Conservation (phyloP, 23 tunicate species). For the Styela plicata region DNA sequence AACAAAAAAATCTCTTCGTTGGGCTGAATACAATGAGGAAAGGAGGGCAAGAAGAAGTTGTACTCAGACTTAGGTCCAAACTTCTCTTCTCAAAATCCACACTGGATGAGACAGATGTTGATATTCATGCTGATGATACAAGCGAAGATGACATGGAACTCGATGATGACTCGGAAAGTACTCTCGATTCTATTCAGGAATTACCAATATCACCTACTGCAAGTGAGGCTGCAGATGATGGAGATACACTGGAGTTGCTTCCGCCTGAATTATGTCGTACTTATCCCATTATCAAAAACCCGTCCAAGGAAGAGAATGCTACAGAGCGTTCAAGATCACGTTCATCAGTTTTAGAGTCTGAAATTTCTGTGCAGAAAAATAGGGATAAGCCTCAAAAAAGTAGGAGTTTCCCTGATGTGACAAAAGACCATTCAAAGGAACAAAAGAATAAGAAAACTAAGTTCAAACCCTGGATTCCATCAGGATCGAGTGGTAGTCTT, state of each 20-base stretch:
- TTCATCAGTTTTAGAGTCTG: neutral
- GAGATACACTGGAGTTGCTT: conserved; percentile 28
- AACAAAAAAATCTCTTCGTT: conserved; percentile 48
- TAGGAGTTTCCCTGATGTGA: conserved; percentile 56
- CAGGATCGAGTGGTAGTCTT: neutral
- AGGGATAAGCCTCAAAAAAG: conserved; percentile 50
- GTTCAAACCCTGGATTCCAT: conserved; percentile 29
- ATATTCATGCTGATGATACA: conserved; percentile 29
- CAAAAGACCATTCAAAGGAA: neutral
- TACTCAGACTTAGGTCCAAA: conserved; percentile 43
- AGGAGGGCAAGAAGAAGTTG: conserved; percentile 59
- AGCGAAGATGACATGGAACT: conserved; percentile 7
- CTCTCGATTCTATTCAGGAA: neutral
- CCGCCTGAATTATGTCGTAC: conserved; percentile 63
- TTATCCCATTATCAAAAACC: conserved; percentile 35
- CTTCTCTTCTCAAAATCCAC: conserved; percentile 31
- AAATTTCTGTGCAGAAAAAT: neutral
- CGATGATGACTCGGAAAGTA: neutral
- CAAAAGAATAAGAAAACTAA: conserved; percentile 37
- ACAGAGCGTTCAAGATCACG: neutral
- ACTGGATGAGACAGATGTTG: conserved; percentile 4
- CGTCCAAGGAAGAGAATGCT: neutral
- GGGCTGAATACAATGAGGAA: conserved; percentile 53
- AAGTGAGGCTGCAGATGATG: conserved; percentile 14
- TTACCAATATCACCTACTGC: neutral